Base-by-base conservation (phyloP, 2,113 vertebrate genomes). In the Orthonyx spaldingii region DNA sequence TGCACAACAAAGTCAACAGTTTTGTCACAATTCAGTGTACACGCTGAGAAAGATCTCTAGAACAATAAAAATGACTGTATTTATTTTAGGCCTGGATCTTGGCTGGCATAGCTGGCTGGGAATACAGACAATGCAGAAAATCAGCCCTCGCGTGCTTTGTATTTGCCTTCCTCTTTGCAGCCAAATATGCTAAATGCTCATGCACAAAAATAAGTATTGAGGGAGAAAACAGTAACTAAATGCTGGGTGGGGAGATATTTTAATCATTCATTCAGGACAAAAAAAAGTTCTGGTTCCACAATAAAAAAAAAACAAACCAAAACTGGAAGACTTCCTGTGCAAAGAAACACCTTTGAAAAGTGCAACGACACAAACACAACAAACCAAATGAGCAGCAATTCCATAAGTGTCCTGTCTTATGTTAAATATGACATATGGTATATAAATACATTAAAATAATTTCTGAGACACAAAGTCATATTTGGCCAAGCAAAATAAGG, bases 31-130 rank as follows among this genome's bases (percentile, higher is more conserved):
- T 77, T 83, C 79, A 80, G 50, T 7, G 18, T 85, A 60, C n/a
- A 35, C 49, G 28, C 11, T 91, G 72, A 63, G 35, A 84, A 69
- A 80, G 49, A 85, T 53, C 72, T 39, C 59, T 42, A 88, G 30
- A 89, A 87, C 53, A 87, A 89, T 61, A 69, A 79, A 92, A 96
- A 87, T 24, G 65, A 74, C 37, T 56, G 47, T 87, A 55, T 91
- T 89, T 87, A 92, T 87, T 96, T 90, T 55, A 72, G 68, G 64
- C 76, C 89, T 14, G 52, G 49, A 70, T 75, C 84, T 94, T 94
- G 89, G 81, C 82, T 82, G 61, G 60, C 3, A 4, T n/a, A 93
- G 41, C n/a, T 87, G 93, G 49, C 89, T 79, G 71, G 28, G 57
- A 93, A 69, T 55, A 76, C 2, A 94, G 53, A 91, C 70, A 93